A percentile compares a stretch with the other conserved stretches of the same genome.
phyloP scores from a whole-genome alignment of 2,888 invertebrate genomes.

The Tipula helvola region DNA sequence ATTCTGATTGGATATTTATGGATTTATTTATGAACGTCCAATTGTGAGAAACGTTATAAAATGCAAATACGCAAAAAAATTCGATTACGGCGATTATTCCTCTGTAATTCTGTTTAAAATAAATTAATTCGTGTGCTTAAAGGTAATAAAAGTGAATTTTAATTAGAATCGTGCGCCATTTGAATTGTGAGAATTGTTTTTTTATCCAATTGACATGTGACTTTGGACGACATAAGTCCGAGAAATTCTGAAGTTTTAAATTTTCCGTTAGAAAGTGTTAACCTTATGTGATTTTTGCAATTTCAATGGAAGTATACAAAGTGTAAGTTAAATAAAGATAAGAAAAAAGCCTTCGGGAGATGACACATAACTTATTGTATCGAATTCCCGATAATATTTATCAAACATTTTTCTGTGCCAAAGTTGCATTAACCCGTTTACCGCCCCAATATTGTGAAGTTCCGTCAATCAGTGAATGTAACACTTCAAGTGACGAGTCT shows the following conservation, averaged over 20 bases:
- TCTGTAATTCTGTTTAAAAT: no score
- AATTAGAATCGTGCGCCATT: no score
- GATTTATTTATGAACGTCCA: no score
- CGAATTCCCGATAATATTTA: neutral
- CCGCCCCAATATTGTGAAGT: neutral
- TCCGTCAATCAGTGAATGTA: neutral
- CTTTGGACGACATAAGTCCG: neutral
- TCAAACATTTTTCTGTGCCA: neutral
- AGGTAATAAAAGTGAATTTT: no score
- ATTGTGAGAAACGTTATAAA: no score
- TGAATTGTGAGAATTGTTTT: no score
- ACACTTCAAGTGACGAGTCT: neutral
- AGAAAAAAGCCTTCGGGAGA: neutral
- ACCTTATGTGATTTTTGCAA: neutral
- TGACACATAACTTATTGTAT: neutral
- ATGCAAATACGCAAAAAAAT: no score
- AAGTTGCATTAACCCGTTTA: neutral
- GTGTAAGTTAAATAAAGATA: neutral
- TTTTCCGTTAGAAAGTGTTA: neutral
- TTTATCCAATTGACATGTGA: neutral
- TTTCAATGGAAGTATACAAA: neutral
- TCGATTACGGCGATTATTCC: no score
- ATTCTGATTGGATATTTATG: no score
- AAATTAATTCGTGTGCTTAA: no score
- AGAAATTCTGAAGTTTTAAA: neutral